Evolutionary conservation across 2,113 vertebrate species (phyloP), one percentile per base, ranked within the genome.

Genomic region (Myrmecobius fasciatus): DNA sequence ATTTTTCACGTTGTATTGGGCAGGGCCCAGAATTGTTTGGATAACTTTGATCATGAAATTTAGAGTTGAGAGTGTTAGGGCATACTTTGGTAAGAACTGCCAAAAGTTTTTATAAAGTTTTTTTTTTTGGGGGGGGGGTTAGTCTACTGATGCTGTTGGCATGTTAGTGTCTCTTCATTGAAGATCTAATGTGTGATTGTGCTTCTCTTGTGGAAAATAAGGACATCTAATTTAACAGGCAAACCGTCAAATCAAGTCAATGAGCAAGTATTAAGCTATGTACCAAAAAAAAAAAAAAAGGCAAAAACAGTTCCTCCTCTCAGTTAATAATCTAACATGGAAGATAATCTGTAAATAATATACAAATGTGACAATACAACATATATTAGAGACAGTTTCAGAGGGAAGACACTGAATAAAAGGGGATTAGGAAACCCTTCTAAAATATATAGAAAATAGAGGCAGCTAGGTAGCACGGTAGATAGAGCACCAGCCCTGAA

Each of bases 191-290:
- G 88, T 94, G 92, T 46, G 48, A 1, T 48, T 93, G 89, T 89
- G 52, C 28, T 94, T 53, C 53, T 47, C 93, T 90, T 93, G 54
- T n/a, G 47, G 43, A 92, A 97, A 97, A 52, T 56, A 95, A 53
- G 52, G 60, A 95, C 93, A 94, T 91, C 93, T 89, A 90, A 95
- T 52, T 92, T 93, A 94, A 47, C 20, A 25, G 46, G 83, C 92
- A 95, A 97, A 96, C 91, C 36, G 90, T 67, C 25, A 90, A 26
- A 95, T 91, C 93, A 28, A 47, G 43, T 89, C 47, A 93, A n/a
- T 91, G 4, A 56, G 47, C 49, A 94, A 36, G 56, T 93, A 96
- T 47, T 96, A 96, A 60, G 26, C 60, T n/a, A 17, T 75, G 60
- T 31, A 67, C 60, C 60, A 75, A 75, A 36, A 51, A 51, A 51